A percentile compares a stretch with the other conserved stretches of the same genome.
phyloP scores from a whole-genome alignment of 1,140 invertebrate genomes.

The Cyrtorhinus lividipennis region DNA sequence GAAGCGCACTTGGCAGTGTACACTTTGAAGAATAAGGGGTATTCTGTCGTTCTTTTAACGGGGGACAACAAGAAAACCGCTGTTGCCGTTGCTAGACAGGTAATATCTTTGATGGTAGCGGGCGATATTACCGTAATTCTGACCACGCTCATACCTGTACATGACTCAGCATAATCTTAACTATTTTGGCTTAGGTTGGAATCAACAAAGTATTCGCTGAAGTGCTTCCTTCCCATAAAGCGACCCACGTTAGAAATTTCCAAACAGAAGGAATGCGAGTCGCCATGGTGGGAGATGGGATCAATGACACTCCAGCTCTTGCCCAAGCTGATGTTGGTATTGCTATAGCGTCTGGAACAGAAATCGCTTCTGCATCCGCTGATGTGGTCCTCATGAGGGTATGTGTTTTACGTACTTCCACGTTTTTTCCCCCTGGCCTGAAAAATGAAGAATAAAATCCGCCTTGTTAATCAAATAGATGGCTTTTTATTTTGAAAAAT shows the following conservation, averaged over 20 bases:
- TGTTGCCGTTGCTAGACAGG: conserved; percentile 81
- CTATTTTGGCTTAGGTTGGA: conserved; percentile 82
- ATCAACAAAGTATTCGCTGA: conserved; percentile 91
- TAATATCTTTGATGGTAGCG: conserved; percentile 31
- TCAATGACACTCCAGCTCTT: conserved; percentile 96
- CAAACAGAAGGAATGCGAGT: conserved; percentile 47
- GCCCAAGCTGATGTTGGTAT: conserved; percentile 97
- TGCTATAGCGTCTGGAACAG: conserved; percentile 95
- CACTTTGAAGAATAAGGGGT: conserved; percentile 79
- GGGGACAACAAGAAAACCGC: conserved; percentile 97
- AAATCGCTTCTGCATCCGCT: conserved; percentile 98
- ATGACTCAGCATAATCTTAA: too few relatives aligned
- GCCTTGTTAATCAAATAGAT: too few relatives aligned
- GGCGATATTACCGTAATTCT: too few relatives aligned
- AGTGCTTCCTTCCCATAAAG: conserved; percentile 96
- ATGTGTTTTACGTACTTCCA: conserved; percentile 27
- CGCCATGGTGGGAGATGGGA: conserved; percentile 94
- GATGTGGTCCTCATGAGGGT: conserved; percentile 95
- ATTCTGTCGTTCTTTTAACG: conserved; percentile 88
- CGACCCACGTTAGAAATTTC: conserved; percentile 78
- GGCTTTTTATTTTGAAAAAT: too few relatives aligned
- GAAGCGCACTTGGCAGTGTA: conserved; percentile 90
- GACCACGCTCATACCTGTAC: too few relatives aligned
- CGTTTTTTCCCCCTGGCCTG: too few relatives aligned
- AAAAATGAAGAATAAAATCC: too few relatives aligned